These are phyloP conservation scores for Cebus imitator DNA, from an alignment of 2,113 vertebrate genomes.

Conservation along the genomic window DNA sequence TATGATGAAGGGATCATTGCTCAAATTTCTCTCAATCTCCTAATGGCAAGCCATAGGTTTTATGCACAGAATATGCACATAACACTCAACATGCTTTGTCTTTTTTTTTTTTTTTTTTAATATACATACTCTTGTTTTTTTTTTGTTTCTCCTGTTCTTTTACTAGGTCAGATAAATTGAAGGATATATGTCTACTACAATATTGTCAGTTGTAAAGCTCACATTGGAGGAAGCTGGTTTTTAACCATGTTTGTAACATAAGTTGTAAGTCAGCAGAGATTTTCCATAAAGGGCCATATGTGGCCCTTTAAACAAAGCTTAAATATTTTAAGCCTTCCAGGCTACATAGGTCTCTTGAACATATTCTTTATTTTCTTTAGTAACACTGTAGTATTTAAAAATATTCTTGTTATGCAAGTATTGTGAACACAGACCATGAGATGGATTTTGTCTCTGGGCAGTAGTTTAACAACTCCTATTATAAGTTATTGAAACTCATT, in stretches of 20 bases:
- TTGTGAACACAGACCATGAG: not conserved
- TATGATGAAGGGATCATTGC: not conserved
- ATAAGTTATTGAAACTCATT: not conserved
- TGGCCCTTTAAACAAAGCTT: not conserved
- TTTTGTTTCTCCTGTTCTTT: not conserved
- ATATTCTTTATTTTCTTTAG: not conserved
- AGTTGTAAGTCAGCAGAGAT: not conserved
- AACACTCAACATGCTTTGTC: not conserved
- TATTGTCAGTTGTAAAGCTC: not conserved
- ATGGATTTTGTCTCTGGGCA: not conserved
- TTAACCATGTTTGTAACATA: not conserved
- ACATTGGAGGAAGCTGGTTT: not conserved
- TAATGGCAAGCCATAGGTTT: not conserved
- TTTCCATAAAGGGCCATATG: not conserved
- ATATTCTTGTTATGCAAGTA: not conserved
- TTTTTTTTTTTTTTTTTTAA: not conserved
- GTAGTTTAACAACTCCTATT: not conserved
- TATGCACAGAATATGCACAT: not conserved
- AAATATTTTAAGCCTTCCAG: conserved; percentile 1
- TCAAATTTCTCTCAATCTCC: not conserved
- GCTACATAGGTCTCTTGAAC: not conserved
- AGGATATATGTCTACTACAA: not conserved
- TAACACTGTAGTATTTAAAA: not conserved
- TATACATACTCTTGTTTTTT: not conserved
- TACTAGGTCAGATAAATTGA: not conserved